Percentiles rank a stretch among this genome's conserved stretches.
phyloP scores from a whole-genome alignment of 2,888 invertebrate species.

The Sphaeridia pumilis region DNA sequence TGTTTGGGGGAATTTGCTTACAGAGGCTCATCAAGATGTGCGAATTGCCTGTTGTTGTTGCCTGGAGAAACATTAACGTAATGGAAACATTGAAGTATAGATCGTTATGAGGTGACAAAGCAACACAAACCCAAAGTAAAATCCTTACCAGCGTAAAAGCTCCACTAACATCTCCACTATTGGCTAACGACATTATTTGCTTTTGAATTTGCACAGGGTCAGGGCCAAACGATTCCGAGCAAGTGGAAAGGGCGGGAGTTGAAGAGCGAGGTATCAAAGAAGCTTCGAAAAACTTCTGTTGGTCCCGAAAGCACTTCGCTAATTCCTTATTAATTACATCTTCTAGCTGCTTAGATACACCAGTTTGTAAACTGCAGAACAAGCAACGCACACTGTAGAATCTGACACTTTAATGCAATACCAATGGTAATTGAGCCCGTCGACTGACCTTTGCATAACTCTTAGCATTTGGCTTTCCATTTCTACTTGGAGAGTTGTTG shows the following conservation, averaged over 20 bases:
- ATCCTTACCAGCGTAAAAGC: constrained; percentile 64
- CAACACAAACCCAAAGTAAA: too few relatives aligned
- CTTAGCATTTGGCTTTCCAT: constrained; percentile 31
- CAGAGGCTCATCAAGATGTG: constrained; percentile 75
- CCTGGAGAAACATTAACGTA: too few relatives aligned
- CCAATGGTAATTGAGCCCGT: too few relatives aligned
- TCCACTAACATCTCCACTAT: constrained; percentile 63
- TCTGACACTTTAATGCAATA: too few relatives aligned
- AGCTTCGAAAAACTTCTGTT: constrained; percentile 50
- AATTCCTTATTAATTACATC: constrained; percentile 43
- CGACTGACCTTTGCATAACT: constrained; percentile 28
- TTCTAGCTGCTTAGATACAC: constrained; percentile 39
- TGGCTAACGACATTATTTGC: constrained; percentile 56
- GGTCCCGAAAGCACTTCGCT: constrained; percentile 46
- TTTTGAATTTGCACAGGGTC: constrained; percentile 49
- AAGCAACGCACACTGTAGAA: too few relatives aligned
- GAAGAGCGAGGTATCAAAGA: constrained; percentile 54
- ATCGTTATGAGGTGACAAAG: constrained; percentile 7
- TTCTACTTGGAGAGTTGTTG: constrained; percentile 29
- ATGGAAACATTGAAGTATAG: background rate
- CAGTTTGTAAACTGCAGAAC: constrained; percentile 39
- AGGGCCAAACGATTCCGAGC: constrained; percentile 22
- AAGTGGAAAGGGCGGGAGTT: constrained; percentile 53
- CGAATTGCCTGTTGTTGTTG: constrained; percentile 76
- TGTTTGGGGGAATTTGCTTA: constrained; percentile 65